Evolutionary conservation across 2,888 invertebrate species (phyloP), one percentile per base, ranked within the genome.

Genomic region (Drosophila mercatorum): DNA sequence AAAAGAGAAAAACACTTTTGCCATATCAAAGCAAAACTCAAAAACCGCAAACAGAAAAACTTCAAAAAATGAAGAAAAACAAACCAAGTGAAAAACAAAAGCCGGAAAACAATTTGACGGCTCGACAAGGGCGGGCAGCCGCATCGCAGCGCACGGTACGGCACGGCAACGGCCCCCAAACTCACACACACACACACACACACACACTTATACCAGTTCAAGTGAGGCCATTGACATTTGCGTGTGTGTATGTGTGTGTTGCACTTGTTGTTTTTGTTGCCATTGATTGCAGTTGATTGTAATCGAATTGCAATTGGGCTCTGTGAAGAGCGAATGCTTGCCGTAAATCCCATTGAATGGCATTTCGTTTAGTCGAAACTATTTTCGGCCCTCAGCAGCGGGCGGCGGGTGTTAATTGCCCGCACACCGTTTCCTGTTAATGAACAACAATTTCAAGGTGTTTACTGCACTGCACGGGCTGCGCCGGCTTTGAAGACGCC

Each of bases 31-130:
- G 69, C 58, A 63, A 78, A 75, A 68, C 75, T 74, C 66, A 62
- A 67, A 75, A 79, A 71, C 77, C 77, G 75, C 72, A 80, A 77
- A 67, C 88, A 57, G 59, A 67, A 69, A 70, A 73, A 53, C 47
- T 41, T 38, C 12, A 36, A 57, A 68, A 57, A 46, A 51, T 52
- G 58, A 52, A 49, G 44, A 31, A 56, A 65, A 66, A 52, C 44
- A 55, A 65, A 56, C 52, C 51, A 76, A 73, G 80, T 65, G 63
- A 72, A 83, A 83, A 84, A 84, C 87, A 86, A 84, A 84, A 84
- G 89, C 89, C 89, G 89, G 89, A 88, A 84, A 84, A 87, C 89
- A 88, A 84, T 84, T 84, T 84, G 89, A 88, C 71, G 87, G 71
- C 77, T 69, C 75, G 61, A 40, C 63, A 57, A 55, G 55, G 55